A percentile compares a stretch with the other conserved stretches of the same genome.
phyloP scores from a whole-genome alignment of 2,797 vertebrate species.

The Chromobotia macracanthus region DNA sequence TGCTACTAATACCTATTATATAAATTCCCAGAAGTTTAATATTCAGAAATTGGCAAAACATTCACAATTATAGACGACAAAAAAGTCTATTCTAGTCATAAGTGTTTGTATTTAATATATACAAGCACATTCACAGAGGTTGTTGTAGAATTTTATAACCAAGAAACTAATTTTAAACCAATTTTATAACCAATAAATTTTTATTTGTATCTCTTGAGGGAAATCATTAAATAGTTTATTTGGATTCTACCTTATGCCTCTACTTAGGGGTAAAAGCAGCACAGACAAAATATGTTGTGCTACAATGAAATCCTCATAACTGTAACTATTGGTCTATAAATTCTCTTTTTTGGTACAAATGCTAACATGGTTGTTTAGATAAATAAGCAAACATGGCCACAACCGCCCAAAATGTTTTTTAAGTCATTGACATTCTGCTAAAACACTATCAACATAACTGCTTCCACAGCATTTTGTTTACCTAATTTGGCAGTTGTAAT shows the following conservation, averaged over 20 bases:
- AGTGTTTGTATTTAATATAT: background rate
- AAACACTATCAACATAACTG: too few species aligned
- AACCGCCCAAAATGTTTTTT: too few species aligned
- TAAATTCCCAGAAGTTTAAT: too few species aligned
- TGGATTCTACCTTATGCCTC: background rate
- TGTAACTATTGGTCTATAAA: background rate
- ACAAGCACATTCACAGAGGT: background rate
- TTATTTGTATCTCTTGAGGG: background rate
- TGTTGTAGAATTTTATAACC: background rate
- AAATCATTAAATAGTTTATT: conserved; percentile 2
- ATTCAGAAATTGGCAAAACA: background rate
- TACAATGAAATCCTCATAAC: conserved; percentile 12
- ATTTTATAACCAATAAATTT: background rate
- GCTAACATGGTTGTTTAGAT: background rate
- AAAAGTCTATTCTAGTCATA: background rate
- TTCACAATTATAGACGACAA: background rate
- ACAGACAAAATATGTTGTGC: background rate
- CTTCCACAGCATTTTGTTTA: too few species aligned
- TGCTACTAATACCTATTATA: background rate
- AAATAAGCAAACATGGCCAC: too few species aligned
- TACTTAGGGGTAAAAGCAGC: background rate
- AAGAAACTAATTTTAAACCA: background rate
- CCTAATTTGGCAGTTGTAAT: too few species aligned
- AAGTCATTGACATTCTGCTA: too few species aligned
- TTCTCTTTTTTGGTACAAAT: background rate